Evolutionary conservation across 2,888 invertebrate genomes (phyloP), one percentile per base, ranked within the genome.

Genomic region (Branchinecta sandiegonensis): DNA sequence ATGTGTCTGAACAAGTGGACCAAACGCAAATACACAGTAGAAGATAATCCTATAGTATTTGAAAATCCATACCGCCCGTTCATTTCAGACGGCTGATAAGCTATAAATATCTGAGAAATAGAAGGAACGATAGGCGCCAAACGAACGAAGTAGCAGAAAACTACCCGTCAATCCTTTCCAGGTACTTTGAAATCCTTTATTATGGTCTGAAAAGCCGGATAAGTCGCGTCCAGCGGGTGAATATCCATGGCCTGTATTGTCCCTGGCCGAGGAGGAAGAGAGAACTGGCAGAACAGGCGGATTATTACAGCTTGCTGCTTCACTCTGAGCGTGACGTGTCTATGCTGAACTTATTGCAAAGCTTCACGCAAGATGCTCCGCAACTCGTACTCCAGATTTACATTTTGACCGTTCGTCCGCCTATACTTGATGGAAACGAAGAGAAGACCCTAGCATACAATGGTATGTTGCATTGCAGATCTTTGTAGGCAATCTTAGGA

Each of bases 341-440:
- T 10, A 71, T 75, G 65, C 71, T 76, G 46, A 73, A 74, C 12
- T 71, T 76, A 67, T 71, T 76, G 67, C 74, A 75, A 69, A 72
- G 73, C 66, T 74, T 76, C 70, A 72, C 75, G n/a, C 75, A 76
- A 71, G 76, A 76, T 66, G 74, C 74, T 4, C 74, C 75, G 12
- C 76, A 76, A 70, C 72, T 76, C n/a, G 71, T 75, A 11, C 72
- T 76, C 13, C 76, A 76, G 71, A 70, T 76, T 12, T 76, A 76
- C 70, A 74, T 76, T 47, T 69, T 76, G 56, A 73, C 73, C 69
- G 69, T 72, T 74, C 70, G 65, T 23, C 72, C 68, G 47, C 69
- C 70, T 13, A 14, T 47, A 8, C 14, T 23, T 17, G 14, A 14
- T 47, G 66, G 47, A 50, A 14, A 47, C 37, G 37, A 37, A 2